Base-by-base conservation (phyloP, 2,113 vertebrate species). In the Acanthisitta chloris region DNA sequence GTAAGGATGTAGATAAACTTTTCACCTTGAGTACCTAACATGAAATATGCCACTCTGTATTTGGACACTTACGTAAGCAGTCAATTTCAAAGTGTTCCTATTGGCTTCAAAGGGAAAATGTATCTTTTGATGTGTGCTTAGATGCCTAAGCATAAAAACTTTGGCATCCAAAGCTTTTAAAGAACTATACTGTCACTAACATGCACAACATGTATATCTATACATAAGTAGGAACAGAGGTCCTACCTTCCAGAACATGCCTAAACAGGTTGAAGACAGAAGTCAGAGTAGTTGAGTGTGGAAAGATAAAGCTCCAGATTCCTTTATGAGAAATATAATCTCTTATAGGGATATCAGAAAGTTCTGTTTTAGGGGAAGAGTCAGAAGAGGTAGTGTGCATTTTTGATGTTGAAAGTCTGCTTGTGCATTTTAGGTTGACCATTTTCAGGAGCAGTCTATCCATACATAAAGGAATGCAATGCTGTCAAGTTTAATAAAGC, bases 71-170 rank as follows among this genome's bases (percentile, higher is more conserved):
- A 77, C 0, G 0, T 72, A 81, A 92, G 81, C 59, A 48, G 55
- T 36, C 52, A 31, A 45, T 94, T 93, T 91, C 57, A 58, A 58
- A 96, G 85, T 81, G 48, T 71, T 85, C 57, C 24, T 43, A 2
- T 26, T 82, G 48, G 82, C 65, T 92, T 96, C 81, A 94, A 93
- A 94, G 74, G 57, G 45, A 79, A 87, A 85, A 42, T 8, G 2
- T 54, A 14, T 81, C 84, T 94, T 95, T 84, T 92, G 91, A 95
- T 93, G 70, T 85, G 16, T 46, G 18, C 54, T 89, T 86, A 71
- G 58, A 81, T 90, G 76, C 64, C 29, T 72, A 17, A 69, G 31
- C 1, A 2, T 48, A 77, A 90, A 55, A 83, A 9, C 62, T 55
- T 92, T 43, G 46, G 43, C 59, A 88, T 92, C 38, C 19, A 14